Evolutionary conservation across 1,140 invertebrate genomes (phyloP), one percentile per base, ranked within the genome.

Genomic region (Daktulosphaira vitifoliae): DNA sequence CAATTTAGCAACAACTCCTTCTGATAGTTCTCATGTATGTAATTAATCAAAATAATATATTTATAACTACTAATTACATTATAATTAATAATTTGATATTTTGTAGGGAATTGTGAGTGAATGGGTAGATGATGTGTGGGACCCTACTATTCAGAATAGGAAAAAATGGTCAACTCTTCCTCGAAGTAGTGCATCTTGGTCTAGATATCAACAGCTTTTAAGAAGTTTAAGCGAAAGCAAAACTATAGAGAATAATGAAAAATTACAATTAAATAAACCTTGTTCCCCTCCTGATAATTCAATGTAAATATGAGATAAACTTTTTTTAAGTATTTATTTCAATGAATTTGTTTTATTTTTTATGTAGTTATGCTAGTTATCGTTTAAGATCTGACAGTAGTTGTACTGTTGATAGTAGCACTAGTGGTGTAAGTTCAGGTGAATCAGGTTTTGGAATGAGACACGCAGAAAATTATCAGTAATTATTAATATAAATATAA

Each of bases 361-460:
- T 22, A 33, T 37, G 18, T 3, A 62, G 56, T 1, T 62, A 22
- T 33, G 2, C 56, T 22, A 62, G 56, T 48, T 62, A 33, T 48
- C 42, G 56, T 4, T 20, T 62, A n/a, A 48, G 69, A 33, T 69
- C 69, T 15, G 69, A 71, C 48, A 71, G 71, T 56, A 56, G 38
- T 42, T 79, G 83, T 66, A 88, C 86, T 15, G 42, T 48, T 26
- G 87, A 89, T 71, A 87, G 85, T 0, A 88, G 85, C 66, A 86
- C 84, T 2, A 88, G 85, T 69, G 87, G 87, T 25, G 81, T 88
- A 7, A 86, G 86, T 75, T 87, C 86, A 44, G 86, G 82, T 71
- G 86, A 89, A 73, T 88, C 86, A 0, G 68, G 53, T 44, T 65
- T 67, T 33, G 52, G 38, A 16, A 66, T 49, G 16, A 65, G 66